Base-by-base conservation (phyloP, 1,140 invertebrate species). In the Panulirus ornatus region DNA sequence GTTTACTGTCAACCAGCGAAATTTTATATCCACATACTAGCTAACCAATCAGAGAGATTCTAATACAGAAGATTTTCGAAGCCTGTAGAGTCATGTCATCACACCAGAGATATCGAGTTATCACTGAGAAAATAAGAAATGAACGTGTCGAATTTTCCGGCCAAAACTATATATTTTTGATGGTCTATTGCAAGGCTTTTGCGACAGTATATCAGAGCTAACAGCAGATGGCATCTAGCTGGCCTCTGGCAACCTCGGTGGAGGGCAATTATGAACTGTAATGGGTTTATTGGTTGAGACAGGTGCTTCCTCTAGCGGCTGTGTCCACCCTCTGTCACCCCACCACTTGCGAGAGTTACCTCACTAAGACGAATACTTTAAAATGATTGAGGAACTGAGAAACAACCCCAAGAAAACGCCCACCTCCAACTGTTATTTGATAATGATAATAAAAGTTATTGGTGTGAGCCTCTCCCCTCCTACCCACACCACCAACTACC, bases 271-370 rank as follows among this genome's bases (percentile, higher is more conserved):
- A 84, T 84, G 47, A 70, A 54, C 63, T 38, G 63, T 84, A 84
- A 84, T 84, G 81, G 81, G 1, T 42, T 70, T 84, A 84, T 84
- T 84, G 81, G 81, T 70, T 84, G 63, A 40, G 81, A 84, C 58
- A 84, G 81, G 81, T 66, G 81, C 63, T 71, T 84, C 81, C 81
- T 84, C 38, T 84, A n/a, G 34, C 34, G 58, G 58, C 58, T 8
- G 16, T 2, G 0, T 22, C 79, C 19, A 44, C 54, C 81, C 58
- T 16, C 5, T 30, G 19, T 9, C 58, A 34, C 81, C 76, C 44
- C 38, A 42, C 51, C 9, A n/a, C 42, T 14, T 84, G 36, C 70
- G 70, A 66, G 5, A 8, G 30, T 70, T 70, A n/a, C 36, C 42
- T 63, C 58, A 70, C 30, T 19, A 70, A 27, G 81, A 30, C 63